Base-by-base conservation (phyloP, 2,888 invertebrate genomes). In the Andricus curvator region DNA sequence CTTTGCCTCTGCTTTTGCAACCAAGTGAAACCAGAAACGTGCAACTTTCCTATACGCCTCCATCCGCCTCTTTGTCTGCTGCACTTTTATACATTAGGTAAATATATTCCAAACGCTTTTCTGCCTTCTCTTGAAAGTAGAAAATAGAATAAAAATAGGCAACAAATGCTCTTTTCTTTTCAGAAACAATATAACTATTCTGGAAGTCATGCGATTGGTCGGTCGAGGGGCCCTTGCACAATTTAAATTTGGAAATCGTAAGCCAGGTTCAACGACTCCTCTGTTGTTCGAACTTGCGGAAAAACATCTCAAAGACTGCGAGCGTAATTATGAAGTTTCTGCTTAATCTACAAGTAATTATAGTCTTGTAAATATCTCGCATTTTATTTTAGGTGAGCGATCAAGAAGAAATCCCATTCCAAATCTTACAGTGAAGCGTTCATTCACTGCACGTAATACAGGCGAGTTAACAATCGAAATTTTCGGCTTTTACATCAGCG, bases 171-270 rank as follows among this genome's bases (percentile, higher is more conserved):
- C n/a, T 78, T 9, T 83, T 64, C 77, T 33, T 90, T 91, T 60
- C 92, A 96, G 99, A 88, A 99, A 99, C 93, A 99, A 99, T 93
- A 93, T 99, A 89, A 99, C 99, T 0, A 95, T 98, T 60, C 93
- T 99, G 89, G 99, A 99, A 93, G 96, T 96, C 4, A 94, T 98
- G 41, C 95, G 96, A 89, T 93, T 99, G 83, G 95, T 95, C 80
- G 99, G 98, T 0, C 96, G 96, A 89, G 98, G 98, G 22, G 98
- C 97, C 1, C 93, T 95, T 86, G 98, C 98, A 4, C 96, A 97
- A 91, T 96, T 99, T 92, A 96, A 97, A 89, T 96, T 99, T 88
- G 98, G 96, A 33, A 98, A 97, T 89, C 95, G 97, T n/a, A 96
- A 95, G 80, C 96, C 98, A 0, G 97, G 97, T 13, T 95, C 96